These are phyloP conservation scores for Neogobius melanostomus DNA, from an alignment of 2,113 vertebrate genomes.

Conservation along the genomic window DNA sequence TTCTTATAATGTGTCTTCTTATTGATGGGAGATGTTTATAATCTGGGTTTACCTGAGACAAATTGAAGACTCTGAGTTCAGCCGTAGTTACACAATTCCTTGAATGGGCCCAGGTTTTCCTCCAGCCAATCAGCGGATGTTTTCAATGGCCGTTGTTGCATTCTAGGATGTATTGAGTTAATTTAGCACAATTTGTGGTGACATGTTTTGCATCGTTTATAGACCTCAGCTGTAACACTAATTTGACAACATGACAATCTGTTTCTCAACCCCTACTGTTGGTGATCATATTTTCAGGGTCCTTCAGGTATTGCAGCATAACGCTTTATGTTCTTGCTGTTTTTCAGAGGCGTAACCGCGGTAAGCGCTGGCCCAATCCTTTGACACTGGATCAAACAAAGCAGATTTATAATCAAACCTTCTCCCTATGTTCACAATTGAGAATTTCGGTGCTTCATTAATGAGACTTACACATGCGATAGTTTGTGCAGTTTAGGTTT, in stretches of 20 bases:
- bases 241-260: neutral
- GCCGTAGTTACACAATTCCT: neutral
- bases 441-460: neutral
- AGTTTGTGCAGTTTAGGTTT: slow-evolving; percentile 38
- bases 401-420: neutral
- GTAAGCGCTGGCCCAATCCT: slow-evolving; percentile 16
- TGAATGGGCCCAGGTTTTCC: slow-evolving; percentile 35
- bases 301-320: slow-evolving; percentile 24
- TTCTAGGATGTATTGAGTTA: neutral
- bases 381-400: slow-evolving; percentile 14
- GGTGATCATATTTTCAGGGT: neutral
- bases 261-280: slow-evolving; percentile 14
- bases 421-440: neutral
- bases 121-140: slow-evolving; percentile 21
- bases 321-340: neutral
- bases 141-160: slow-evolving; percentile 13
- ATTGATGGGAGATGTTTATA: neutral
- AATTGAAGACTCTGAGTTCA: slow-evolving; percentile 22
- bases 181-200: neutral
- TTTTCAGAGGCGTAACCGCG: neutral
- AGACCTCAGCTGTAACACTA: neutral
- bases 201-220: neutral
- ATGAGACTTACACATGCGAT: slow-evolving; percentile 39
- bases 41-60: slow-evolving; percentile 19
- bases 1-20: neutral